These are phyloP conservation scores for Ceratina japonica DNA, from an alignment of 1,140 invertebrate species.

Conservation along the genomic window DNA sequence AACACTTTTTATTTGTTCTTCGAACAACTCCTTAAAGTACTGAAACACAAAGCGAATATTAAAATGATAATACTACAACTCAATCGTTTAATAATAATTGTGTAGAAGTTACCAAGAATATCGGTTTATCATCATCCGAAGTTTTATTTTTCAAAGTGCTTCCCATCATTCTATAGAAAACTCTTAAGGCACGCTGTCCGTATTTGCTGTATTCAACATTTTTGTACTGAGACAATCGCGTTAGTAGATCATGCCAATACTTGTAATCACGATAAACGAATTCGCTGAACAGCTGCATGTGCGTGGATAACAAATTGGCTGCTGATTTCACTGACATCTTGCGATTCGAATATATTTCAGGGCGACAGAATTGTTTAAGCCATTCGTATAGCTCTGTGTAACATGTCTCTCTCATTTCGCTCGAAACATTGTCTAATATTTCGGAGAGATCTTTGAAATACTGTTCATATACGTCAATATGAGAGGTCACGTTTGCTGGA, in stretches of 20 bases:
- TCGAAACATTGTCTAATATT: conserved; percentile 53
- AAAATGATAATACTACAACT: neutral
- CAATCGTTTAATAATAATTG: neutral
- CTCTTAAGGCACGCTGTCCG: conserved; percentile 64
- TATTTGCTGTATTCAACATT: conserved; percentile 54
- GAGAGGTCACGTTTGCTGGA: neutral
- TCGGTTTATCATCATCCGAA: conserved; percentile 45
- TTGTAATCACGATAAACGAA: conserved; percentile 67
- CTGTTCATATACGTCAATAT: conserved; percentile 47
- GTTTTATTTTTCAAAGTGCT: conserved; percentile 53
- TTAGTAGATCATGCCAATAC: conserved; percentile 67
- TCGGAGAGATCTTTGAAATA: conserved; percentile 62
- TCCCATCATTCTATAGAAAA: conserved; percentile 70
- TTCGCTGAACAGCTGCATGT: conserved; percentile 60
- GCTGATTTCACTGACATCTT: conserved; percentile 49
- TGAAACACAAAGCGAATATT: conserved; percentile 43
- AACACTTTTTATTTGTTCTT: conserved; percentile 43
- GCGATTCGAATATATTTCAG: conserved; percentile 22
- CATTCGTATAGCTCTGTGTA: conserved; percentile 44
- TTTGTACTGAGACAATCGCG: conserved; percentile 35
- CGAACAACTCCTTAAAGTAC: conserved; percentile 59
- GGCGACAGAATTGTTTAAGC: conserved; percentile 42
- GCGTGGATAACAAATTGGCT: conserved; percentile 59
- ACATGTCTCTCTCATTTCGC: conserved; percentile 15
- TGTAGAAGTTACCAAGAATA: conserved; percentile 66